A percentile compares a stretch with the other conserved stretches of the same genome.
Evolutionary conservation across 2,113 vertebrate genomes (phyloP).

Genomic region (Parotia lawesii): DNA sequence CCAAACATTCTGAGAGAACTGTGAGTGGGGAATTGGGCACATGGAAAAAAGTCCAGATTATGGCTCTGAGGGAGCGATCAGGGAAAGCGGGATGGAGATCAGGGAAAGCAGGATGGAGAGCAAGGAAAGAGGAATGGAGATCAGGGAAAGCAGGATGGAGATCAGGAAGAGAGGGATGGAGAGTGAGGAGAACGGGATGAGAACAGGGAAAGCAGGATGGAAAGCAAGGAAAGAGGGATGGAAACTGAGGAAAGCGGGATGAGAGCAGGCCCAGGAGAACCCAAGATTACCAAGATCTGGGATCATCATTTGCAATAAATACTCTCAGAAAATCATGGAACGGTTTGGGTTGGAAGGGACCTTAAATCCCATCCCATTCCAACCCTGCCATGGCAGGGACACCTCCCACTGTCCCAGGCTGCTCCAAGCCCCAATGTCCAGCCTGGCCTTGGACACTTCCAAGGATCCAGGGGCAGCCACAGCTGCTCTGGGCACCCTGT

Average conservation of each 20-base stretch:
- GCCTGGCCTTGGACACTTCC: neutral
- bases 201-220: too few species aligned
- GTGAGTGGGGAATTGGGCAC: neutral
- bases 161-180: too few species aligned
- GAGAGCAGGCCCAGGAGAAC: neutral
- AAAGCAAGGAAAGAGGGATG: too few species aligned
- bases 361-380: neutral
- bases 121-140: neutral
- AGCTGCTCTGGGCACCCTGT: neutral
- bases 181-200: neutral
- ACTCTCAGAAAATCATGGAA: neutral
- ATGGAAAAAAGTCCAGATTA: neutral
- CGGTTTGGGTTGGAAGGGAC: too few species aligned
- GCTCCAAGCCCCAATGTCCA: neutral
- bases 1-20: rapidly evolving
- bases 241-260: neutral
- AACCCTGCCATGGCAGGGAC: neutral
- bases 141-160: neutral
- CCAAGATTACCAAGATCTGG: neutral
- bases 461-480: neutral
- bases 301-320: neutral
- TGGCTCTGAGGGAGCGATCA: rapidly evolving
- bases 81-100: neutral
- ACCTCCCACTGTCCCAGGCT: neutral
- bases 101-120: neutral